These are phyloP conservation scores for Phasianus colchicus DNA, from an alignment of 2,113 vertebrate genomes.

Conservation along the genomic window DNA sequence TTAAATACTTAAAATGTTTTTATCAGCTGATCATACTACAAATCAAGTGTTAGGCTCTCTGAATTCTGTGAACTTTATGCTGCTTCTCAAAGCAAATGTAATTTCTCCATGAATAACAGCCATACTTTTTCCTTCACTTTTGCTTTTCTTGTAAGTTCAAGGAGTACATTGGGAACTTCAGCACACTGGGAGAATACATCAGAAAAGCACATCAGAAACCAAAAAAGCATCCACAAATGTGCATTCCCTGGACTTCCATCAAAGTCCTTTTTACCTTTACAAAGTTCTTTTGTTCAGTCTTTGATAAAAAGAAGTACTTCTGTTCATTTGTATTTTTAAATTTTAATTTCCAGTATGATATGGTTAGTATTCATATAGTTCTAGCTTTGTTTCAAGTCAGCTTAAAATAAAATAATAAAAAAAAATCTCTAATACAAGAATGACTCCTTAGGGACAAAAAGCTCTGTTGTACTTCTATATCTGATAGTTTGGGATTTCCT, in stretches of 20 bases:
- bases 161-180: background rate
- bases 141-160: background rate
- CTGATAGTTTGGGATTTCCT: background rate
- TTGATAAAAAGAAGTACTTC: background rate
- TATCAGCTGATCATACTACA: background rate
- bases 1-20: background rate
- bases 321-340: background rate
- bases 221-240: background rate
- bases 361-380: background rate
- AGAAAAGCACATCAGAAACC: conserved; percentile 2
- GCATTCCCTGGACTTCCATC: background rate
- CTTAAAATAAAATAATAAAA: background rate
- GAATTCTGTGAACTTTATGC: background rate
- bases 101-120: background rate
- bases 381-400: background rate
- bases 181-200: background rate
- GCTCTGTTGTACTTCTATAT: accelerated
- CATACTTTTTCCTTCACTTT: background rate
- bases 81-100: background rate
- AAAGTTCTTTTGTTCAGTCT: background rate
- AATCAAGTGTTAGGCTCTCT: background rate
- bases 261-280: background rate
- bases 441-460: background rate
- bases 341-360: background rate
- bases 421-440: background rate